Conservation (phyloP, 2,113 vertebrate genomes). For the Eublepharis macularius region DNA sequence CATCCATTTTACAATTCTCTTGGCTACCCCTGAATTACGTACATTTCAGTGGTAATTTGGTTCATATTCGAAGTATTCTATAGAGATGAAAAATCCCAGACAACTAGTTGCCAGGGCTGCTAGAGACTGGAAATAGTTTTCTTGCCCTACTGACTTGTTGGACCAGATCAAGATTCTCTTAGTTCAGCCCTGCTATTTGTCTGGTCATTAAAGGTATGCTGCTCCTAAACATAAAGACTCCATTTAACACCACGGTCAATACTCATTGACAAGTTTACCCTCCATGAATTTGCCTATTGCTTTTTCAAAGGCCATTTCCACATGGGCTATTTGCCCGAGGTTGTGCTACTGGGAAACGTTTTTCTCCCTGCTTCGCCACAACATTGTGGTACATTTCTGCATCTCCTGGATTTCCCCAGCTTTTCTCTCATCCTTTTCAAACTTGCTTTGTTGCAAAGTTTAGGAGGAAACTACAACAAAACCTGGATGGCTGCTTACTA, state of each 20-base stretch:
- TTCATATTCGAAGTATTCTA: neutral
- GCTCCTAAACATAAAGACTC: neutral
- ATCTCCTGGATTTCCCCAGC: no score
- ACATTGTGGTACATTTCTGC: no score
- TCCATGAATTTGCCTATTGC: neutral
- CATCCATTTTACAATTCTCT: neutral
- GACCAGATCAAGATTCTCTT: neutral
- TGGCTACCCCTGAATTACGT: neutral
- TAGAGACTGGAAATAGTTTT: neutral
- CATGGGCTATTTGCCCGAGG: no score
- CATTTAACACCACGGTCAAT: neutral
- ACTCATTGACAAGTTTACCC: neutral
- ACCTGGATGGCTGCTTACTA: no score
- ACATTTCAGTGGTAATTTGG: neutral
- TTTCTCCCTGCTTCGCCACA: no score
- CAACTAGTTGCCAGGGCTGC: neutral
- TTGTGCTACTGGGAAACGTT: no score
- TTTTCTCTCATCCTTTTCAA: no score
- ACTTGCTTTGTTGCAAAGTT: no score
- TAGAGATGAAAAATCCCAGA: neutral
- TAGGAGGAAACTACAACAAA: no score
- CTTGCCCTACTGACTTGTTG: neutral
- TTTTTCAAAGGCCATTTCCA: neutral
- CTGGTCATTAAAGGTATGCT: neutral
- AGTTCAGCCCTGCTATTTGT: neutral